phyloP scores from a whole-genome alignment of 2,113 vertebrate genomes.

The Sus scrofa region DNA sequence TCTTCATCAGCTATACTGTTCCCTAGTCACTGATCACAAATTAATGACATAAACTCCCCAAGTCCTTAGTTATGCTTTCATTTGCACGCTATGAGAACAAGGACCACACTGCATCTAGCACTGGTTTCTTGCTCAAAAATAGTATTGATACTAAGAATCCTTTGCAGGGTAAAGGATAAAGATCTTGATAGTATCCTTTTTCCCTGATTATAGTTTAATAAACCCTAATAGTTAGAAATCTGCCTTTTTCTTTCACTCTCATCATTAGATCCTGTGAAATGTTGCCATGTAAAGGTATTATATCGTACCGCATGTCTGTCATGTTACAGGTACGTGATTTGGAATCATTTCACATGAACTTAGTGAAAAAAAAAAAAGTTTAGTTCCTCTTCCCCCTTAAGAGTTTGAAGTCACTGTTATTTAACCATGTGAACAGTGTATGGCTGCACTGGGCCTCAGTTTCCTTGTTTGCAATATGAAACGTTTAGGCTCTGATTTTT shows the following conservation, averaged over 20 bases:
- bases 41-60: not conserved
- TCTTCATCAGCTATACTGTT: not conserved
- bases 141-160: not conserved
- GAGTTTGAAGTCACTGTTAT: not conserved
- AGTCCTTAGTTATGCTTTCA: not conserved
- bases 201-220: not conserved
- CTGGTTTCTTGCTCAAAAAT: not conserved
- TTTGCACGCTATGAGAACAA: not conserved
- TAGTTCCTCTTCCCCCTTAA: not conserved
- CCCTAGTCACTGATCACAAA: not conserved
- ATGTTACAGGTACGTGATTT: not conserved
- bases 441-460: not conserved
- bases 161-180: not conserved
- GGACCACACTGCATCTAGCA: not conserved
- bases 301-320: not conserved
- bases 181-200: not conserved
- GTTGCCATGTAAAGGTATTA: not conserved
- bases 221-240: not conserved
- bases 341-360: not conserved
- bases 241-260: not conserved
- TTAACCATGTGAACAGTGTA: not conserved
- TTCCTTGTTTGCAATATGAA: not conserved
- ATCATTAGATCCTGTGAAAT: not conserved
- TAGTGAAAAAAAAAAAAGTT: constrained; percentile 22
- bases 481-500: not conserved